Evolutionary conservation across 2,888 invertebrate species (phyloP).

Genomic region (Maniola hyperantus): DNA sequence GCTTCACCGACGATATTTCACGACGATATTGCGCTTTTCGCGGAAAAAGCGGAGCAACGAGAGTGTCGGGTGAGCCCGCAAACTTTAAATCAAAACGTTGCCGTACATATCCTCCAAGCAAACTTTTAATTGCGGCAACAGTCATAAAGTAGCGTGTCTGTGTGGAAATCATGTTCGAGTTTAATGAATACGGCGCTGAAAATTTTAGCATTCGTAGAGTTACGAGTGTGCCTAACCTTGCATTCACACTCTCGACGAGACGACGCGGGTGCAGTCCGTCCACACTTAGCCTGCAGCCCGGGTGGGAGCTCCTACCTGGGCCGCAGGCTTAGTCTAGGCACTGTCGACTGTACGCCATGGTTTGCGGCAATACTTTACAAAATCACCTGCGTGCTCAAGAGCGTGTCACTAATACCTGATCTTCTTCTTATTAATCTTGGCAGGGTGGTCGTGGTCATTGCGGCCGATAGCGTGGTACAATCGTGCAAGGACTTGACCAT

Average conservation of each 20-base stretch:
- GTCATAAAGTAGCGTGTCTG: conserved; percentile 64
- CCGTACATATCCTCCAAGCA: conserved; percentile 62
- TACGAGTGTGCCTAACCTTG: neutral
- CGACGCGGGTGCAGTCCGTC: no score
- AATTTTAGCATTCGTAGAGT: conserved; percentile 50
- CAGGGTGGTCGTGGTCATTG: no score
- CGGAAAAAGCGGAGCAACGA: conserved; percentile 34
- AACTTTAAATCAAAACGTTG: conserved; percentile 78
- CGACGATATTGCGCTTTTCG: conserved; percentile 34
- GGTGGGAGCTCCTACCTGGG: no score
- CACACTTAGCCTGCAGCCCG: no score
- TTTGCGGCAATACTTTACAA: no score
- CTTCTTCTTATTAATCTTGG: no score
- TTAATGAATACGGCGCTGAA: conserved; percentile 70
- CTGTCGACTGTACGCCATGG: no score
- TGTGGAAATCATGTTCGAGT: conserved; percentile 69
- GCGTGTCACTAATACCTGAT: no score
- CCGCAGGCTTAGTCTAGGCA: no score
- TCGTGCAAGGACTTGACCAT: no score
- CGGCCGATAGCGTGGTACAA: no score
- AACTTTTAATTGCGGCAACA: conserved; percentile 78
- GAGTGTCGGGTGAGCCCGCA: conserved; percentile 47
- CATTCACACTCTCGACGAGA: neutral
- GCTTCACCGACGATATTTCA: conserved; percentile 19
- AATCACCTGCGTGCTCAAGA: no score